These are phyloP conservation scores for Teleiodes luculella DNA, from an alignment of 2,888 invertebrate species.

Conservation along the genomic window DNA sequence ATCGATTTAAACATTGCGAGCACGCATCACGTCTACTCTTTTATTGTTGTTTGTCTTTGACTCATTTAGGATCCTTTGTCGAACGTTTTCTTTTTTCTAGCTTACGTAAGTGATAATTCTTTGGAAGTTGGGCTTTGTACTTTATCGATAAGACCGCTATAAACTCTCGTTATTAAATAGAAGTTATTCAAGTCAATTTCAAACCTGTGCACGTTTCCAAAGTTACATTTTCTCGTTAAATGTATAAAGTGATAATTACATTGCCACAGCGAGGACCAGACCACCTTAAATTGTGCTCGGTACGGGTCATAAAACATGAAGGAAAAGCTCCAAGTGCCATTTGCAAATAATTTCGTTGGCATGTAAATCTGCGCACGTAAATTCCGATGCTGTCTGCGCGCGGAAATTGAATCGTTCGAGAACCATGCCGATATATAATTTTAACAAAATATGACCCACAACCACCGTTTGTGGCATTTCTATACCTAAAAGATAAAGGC, in stretches of 20 bases:
- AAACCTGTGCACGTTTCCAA: conserved; percentile 1
- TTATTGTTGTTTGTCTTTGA: conserved; percentile 47
- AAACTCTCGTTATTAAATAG: background rate
- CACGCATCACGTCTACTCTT: conserved; percentile 53
- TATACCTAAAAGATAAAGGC: background rate
- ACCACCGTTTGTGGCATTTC: conserved; percentile 9
- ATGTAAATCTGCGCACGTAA: conserved; percentile 76
- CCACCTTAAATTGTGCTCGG: conserved; percentile 42
- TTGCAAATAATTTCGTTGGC: conserved; percentile 73
- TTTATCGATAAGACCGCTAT: background rate
- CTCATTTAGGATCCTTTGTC: background rate
- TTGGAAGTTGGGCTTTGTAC: background rate
- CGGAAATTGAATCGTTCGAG: conserved; percentile 76
- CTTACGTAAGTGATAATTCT: background rate
- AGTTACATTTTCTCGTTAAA: conserved; percentile 29
- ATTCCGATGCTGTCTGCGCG: conserved; percentile 72
- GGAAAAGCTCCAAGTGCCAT: conserved; percentile 61
- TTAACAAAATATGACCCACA: conserved; percentile 48
- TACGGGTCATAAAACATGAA: conserved; percentile 61
- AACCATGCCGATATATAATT: conserved; percentile 69
- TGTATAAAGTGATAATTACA: conserved; percentile 33
- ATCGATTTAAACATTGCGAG: conserved; percentile 74
- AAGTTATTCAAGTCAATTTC: background rate
- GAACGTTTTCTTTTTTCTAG: background rate
- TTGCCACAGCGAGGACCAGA: conserved; percentile 25